Percentiles rank a stretch among this genome's conserved stretches.
Conservation (phyloP, 2,113 vertebrate genomes). For the Peromyscus maniculatus region DNA sequence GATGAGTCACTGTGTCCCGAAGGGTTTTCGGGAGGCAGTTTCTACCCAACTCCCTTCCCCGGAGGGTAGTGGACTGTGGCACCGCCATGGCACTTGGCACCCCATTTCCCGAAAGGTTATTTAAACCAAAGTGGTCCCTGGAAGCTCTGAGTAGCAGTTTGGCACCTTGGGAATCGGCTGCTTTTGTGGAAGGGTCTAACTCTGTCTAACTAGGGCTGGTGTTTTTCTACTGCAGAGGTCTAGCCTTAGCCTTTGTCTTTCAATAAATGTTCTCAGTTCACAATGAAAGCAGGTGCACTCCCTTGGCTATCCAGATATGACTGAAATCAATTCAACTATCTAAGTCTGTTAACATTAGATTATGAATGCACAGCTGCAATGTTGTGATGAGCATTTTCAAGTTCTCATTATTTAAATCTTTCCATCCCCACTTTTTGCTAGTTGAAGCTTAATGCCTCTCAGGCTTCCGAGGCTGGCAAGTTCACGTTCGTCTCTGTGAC, state of each 20-base stretch:
- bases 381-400: neutral
- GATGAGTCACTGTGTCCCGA: constrained; percentile 7
- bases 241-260: neutral
- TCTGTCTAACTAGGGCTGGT: constrained; percentile 25
- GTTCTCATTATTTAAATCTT: constrained; percentile 7
- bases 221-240: neutral
- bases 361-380: neutral
- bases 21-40: constrained; percentile 30
- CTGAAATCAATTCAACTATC: neutral
- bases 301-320: neutral
- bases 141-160: constrained; percentile 45
- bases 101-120: constrained; percentile 43
- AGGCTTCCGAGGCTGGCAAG: neutral
- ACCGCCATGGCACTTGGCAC: neutral
- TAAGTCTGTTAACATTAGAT: neutral
- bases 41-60: neutral
- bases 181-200: constrained; percentile 17
- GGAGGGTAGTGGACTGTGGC: neutral
- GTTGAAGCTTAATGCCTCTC: constrained; percentile 45
- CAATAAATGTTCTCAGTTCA: neutral
- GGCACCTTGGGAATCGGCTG: neutral
- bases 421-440: neutral
- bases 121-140: constrained; percentile 8
- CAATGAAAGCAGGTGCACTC: neutral
- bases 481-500: constrained; percentile 38